Conservation (phyloP, 2,797 vertebrate species). For the Schizothorax lantsangensis region DNA sequence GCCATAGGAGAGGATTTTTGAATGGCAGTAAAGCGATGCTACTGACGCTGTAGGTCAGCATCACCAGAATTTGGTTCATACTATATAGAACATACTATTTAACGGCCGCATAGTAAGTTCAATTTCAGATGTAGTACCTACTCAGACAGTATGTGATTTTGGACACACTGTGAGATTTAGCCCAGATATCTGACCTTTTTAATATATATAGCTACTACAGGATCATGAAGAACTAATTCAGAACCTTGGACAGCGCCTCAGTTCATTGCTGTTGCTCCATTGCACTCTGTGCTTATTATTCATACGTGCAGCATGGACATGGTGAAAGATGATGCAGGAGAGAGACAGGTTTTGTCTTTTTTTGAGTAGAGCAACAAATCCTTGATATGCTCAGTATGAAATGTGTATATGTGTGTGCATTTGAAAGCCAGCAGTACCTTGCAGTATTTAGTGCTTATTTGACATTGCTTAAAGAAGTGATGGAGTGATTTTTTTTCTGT, state of each 20-base stretch:
- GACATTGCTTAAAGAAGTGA: conserved; percentile 5
- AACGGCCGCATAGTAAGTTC: neutral
- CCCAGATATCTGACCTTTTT: conserved; percentile 8
- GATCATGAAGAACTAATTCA: conserved; percentile 64
- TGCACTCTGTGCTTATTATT: conserved; percentile 5
- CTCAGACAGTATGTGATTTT: neutral
- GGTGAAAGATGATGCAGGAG: neutral
- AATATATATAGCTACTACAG: conserved; percentile 20
- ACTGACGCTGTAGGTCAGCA: neutral
- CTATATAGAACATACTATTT: neutral
- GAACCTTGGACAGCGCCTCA: conserved; percentile 76
- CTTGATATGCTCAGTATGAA: conserved; percentile 4
- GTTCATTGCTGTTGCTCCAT: conserved; percentile 18
- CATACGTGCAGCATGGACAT: neutral
- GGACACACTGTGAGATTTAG: conserved; percentile 2
- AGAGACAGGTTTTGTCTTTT: neutral
- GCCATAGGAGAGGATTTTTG: neutral
- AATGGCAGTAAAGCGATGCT: neutral
- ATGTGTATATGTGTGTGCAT: neutral
- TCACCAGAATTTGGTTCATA: neutral
- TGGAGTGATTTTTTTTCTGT: conserved; percentile 1
- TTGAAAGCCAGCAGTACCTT: conserved; percentile 59
- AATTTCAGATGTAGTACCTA: neutral
- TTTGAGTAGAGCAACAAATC: neutral
- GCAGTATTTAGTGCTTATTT: conserved; percentile 54